Evolutionary conservation across 23 tunicate genomes (phyloP).

Genomic region (Ascidia mentula): DNA sequence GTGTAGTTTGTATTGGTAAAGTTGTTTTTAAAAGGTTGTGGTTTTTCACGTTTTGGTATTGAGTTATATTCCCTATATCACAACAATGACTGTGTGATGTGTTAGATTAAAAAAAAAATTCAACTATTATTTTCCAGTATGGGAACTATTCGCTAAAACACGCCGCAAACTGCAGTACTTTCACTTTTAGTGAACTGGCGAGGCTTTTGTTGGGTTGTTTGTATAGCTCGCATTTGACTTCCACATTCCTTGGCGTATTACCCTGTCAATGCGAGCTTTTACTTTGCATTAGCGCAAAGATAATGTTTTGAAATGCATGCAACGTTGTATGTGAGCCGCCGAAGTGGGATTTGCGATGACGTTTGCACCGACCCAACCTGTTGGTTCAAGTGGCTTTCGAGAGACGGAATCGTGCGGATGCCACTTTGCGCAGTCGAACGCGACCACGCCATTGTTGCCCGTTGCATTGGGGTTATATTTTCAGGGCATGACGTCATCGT

Average conservation of each 20-base stretch:
- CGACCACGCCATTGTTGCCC: background rate
- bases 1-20: too few relatives aligned
- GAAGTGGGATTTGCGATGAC: background rate
- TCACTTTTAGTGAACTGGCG: too few relatives aligned
- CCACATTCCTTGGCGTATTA: background rate
- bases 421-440: background rate
- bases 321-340: background rate
- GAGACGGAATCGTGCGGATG: background rate
- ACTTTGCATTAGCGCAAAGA: background rate
- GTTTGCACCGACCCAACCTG: background rate
- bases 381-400: background rate
- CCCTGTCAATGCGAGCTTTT: conserved; percentile 7
- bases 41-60: too few relatives aligned
- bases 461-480: background rate
- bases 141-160: too few relatives aligned
- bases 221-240: background rate
- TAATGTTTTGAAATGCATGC: background rate
- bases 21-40: too few relatives aligned
- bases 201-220: background rate
- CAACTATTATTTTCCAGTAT: too few relatives aligned
- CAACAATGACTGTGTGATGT: too few relatives aligned
- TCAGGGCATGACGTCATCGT: background rate
- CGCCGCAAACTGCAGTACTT: too few relatives aligned
- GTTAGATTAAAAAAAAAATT: too few relatives aligned
- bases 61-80: too few relatives aligned